Evolutionary conservation across 1,140 invertebrate genomes (phyloP), one percentile per base, ranked within the genome.

Genomic region (Bombus ignitus): DNA sequence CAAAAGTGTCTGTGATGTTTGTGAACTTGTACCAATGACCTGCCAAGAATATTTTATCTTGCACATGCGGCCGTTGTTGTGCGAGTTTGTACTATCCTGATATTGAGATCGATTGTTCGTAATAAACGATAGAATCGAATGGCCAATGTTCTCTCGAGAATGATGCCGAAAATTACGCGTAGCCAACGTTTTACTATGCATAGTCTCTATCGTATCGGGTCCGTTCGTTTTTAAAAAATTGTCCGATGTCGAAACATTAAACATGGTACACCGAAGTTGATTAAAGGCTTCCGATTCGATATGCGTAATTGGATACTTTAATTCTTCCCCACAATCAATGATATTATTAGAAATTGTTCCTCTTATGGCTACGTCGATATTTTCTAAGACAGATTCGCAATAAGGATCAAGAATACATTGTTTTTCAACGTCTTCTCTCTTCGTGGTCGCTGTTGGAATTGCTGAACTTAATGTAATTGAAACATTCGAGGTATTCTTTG

Each of bases 41-140:
- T 93, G 89, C 92, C 92, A 93, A 1, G 92, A 93, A 84, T 93
- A 93, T 68, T 90, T 92, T 53, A 91, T 88, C n/a, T 86, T 82
- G 35, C 91, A 89, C 5, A 39, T n/a, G 25, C 13, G 37, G 10
- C n/a, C 76, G n/a, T 32, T 15, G 47, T 22, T 39, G 9, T n/a
- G 10, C 6, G 3, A 22, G 28, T 44, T 22, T 57, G 44, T 28
- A 66, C 13, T 22, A 42, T 57, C 25, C 2, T 79, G 18, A 0
- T 28, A 42, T 65, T 18, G 15, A 10, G 39, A 32, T n/a, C 3
- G 65, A 65, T 70, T 70, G 13, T 66, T 53, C 18, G 28, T 22
- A 3, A 79, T 9, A 65, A 65, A 53, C 0, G n/a, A 39, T 9
- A 73, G 37, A 28, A 78, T 28, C 35, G 62, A 82, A 47, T 47